phyloP scores from a whole-genome alignment of 2,797 vertebrate species.

The Sebastes cheni region DNA sequence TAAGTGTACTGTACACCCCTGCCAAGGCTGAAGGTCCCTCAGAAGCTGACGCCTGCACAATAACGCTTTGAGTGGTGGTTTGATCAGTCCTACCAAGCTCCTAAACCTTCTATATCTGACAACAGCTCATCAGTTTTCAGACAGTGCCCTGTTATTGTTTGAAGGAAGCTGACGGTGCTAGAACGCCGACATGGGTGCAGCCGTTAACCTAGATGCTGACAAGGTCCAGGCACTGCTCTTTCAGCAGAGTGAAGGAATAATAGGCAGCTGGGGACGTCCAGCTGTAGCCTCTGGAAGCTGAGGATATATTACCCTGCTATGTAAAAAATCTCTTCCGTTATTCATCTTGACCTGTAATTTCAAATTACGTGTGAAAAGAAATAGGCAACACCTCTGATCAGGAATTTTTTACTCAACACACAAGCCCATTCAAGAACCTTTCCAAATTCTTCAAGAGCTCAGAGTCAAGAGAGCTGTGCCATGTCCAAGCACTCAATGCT shows the following conservation, averaged over 20 bases:
- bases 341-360: not conserved
- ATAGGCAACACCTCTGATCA: not conserved
- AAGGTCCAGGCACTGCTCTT: slow-evolving; percentile 3
- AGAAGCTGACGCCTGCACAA: not conserved
- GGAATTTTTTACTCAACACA: not conserved
- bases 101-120: not conserved
- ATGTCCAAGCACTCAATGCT: not conserved
- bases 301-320: not conserved
- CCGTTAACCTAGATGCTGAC: slow-evolving; percentile 36
- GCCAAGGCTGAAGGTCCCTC: not conserved
- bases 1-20: not conserved
- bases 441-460: not conserved
- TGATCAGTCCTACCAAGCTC: not conserved
- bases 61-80: not conserved
- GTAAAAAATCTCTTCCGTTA: not conserved
- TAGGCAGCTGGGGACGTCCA: not conserved
- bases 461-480: not conserved
- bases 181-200: slow-evolving; percentile 6
- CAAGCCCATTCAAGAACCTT: not conserved
- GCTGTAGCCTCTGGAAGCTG: not conserved
- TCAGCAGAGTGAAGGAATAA: slow-evolving; percentile 13
- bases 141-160: not conserved
- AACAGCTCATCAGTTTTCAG: slow-evolving; percentile 4
- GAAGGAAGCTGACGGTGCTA: slow-evolving; percentile 10
- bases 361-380: not conserved